Base-by-base conservation (phyloP, 2,113 vertebrate species). In the Antechinus flavipes region DNA sequence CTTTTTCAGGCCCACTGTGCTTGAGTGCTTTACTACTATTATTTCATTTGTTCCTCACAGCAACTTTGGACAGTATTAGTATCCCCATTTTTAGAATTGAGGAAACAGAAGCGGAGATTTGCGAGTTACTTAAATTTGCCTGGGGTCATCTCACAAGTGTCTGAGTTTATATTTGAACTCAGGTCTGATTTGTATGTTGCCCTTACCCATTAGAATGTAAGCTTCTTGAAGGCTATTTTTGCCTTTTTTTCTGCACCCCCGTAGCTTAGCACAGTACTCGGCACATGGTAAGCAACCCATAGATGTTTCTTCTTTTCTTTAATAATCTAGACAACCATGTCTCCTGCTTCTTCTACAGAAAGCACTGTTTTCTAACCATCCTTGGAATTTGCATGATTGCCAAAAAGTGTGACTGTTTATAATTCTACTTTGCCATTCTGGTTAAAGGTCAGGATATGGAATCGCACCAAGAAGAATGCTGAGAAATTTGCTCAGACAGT, bases 401-500 rank as follows among this genome's bases (percentile, higher is more conserved):
- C 14, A 54, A 14, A 58, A 46, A 54, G 35, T 30, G 47, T 52
- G 84, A 50, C 42, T n/a, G 46, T 92, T 30, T 2, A 0, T 90
- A 61, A 42, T 84, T 94, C 30, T 19, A 25, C 96, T 19, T 54
- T 93, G 19, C 94, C 55, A 12, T 61, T 56, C 27, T 27, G 58
- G 23, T 54, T 16, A 91, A 76, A 99, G 99, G 99, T 99, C 8
- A 99, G 99, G 27, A 98, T 99, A 93, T 99, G 99, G 99, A 99
- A 99, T 54, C 99, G 98, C 95, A 99, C 97, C 2, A 97, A 54
- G 90, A 98, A 99, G 96, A 98, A 96, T 2, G 99, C 98, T 0
- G 98, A 99, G 96, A 97, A 93, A 95, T 99, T 99, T 96, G 98
- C 98, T 4, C 0, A 54, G 0, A 96, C 98, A 0, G 98, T 99